Evolutionary conservation across 37 sponge, comb jelly and placozoan genomes (phyloP), one percentile per base, ranked within the genome.

Genomic region (Ianthella basta): DNA sequence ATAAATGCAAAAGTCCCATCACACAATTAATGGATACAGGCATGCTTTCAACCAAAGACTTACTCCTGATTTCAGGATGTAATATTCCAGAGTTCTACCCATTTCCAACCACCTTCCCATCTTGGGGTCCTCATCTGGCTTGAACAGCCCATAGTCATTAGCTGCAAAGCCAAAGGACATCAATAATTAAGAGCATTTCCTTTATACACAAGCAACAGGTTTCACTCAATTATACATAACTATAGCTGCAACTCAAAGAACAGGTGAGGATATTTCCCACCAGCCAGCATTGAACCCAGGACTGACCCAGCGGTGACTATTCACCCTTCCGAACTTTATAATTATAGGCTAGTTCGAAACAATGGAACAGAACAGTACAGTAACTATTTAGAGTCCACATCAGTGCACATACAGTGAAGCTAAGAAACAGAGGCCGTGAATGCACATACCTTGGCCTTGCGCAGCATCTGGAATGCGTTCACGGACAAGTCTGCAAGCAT

Each of bases 81-180:
- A 99, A 80, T 91, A 99, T 59, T 97, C 99, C 57, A 99, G 86
- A 0, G 95, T 88, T 24, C 94, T 41, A 16, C 93, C 96, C 53
- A 80, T 86, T 29, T 99, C 99, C 54, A 99, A 84, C 99, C 99
- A 99, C 2, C 86, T 53, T 4, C 97, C 97, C 77, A 91, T 97
- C 41, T 88, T 92, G 19, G 97, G 96, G 72, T 99, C 97, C 56
- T 99, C 99, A 84, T 99, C 97, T 16, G 98, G 88, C 59, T 91
- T 91, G 74, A 97, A 97, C 38, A 99, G 60, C 0, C 99, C 99
- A 86, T 80, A 97, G 68, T 97, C 96, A 78, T 89, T 89, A 20
- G 90, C 99, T 94, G 78, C 78, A 55, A 29, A 25, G 15, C 39
- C 34, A 27, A 27, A 50, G 60, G 56, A 30, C 13, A 34, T 10